Conservation (phyloP, 2,797 vertebrate genomes). For the Sylvia borin region DNA sequence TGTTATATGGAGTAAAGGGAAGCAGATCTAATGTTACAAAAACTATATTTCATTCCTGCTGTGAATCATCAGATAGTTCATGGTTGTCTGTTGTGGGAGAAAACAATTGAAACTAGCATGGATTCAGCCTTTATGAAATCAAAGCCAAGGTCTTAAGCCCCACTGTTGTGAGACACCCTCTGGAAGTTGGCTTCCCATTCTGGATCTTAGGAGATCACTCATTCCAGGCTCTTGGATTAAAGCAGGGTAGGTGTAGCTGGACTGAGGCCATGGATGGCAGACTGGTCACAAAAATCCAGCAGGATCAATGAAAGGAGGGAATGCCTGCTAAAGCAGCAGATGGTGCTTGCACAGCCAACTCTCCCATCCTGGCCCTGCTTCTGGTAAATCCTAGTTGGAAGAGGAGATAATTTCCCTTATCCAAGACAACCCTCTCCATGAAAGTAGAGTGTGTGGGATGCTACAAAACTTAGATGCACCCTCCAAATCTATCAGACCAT, state of each 20-base stretch:
- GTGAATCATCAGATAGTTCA: not conserved
- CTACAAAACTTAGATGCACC: not conserved
- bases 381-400: not conserved
- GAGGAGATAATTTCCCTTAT: not conserved
- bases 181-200: not conserved
- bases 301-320: not conserved
- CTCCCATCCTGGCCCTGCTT: not conserved
- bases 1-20: not conserved
- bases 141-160: not conserved
- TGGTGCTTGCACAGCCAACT: not conserved
- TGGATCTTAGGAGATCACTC: not conserved
- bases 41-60: not conserved
- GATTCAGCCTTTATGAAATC: not conserved
- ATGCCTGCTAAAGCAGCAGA: not conserved
- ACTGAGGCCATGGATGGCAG: not conserved
- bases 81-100: not conserved
- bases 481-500: not conserved
- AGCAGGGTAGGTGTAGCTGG: not conserved
- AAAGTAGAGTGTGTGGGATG: rapidly evolving
- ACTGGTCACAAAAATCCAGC: not conserved
- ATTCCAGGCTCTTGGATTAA: not conserved
- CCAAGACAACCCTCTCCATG: not conserved
- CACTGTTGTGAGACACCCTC: not conserved
- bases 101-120: not conserved
- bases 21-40: not conserved